A percentile compares a stretch with the other conserved stretches of the same genome.
phyloP scores from a whole-genome alignment of 2,888 invertebrate species.

The Watsonalla cultraria region DNA sequence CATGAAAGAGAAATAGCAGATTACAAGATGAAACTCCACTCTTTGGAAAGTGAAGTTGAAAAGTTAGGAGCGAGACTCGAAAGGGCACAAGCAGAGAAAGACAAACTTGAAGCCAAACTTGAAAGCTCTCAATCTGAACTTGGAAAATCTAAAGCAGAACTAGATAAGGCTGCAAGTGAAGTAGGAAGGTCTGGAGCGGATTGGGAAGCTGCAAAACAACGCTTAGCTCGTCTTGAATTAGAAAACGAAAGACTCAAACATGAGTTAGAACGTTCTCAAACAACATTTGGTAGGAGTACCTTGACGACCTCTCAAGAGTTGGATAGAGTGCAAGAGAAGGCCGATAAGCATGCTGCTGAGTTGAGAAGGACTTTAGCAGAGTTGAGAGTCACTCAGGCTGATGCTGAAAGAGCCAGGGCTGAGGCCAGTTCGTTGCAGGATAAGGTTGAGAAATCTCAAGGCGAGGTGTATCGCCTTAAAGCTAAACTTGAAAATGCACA shows the following conservation, averaged over 20 bases:
- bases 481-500: slow-evolving; percentile 96
- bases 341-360: slow-evolving; percentile 91
- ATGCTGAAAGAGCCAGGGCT: slow-evolving; percentile 90
- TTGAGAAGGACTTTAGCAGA: slow-evolving; percentile 93
- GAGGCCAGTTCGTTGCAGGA: slow-evolving; percentile 93
- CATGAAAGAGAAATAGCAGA: slow-evolving; percentile 96
- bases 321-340: slow-evolving; percentile 89
- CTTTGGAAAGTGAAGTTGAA: slow-evolving; percentile 94
- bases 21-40: slow-evolving; percentile 95
- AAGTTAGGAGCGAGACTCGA: slow-evolving; percentile 92
- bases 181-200: slow-evolving; percentile 93
- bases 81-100: slow-evolving; percentile 93
- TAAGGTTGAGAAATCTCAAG: slow-evolving; percentile 95
- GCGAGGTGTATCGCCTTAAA: slow-evolving; percentile 95
- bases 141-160: slow-evolving; percentile 95
- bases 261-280: slow-evolving; percentile 90
- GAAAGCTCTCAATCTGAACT: slow-evolving; percentile 96
- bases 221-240: slow-evolving; percentile 89
- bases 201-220: slow-evolving; percentile 91
- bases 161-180: slow-evolving; percentile 94
- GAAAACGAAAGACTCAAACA: slow-evolving; percentile 94
- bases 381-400: slow-evolving; percentile 93
- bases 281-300: slow-evolving; percentile 89
- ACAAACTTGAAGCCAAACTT: slow-evolving; percentile 92
- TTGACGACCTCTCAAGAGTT: slow-evolving; percentile 90